These are phyloP conservation scores for Brachionus calyciflorus DNA, from an alignment of 1,140 invertebrate genomes.

Conservation along the genomic window DNA sequence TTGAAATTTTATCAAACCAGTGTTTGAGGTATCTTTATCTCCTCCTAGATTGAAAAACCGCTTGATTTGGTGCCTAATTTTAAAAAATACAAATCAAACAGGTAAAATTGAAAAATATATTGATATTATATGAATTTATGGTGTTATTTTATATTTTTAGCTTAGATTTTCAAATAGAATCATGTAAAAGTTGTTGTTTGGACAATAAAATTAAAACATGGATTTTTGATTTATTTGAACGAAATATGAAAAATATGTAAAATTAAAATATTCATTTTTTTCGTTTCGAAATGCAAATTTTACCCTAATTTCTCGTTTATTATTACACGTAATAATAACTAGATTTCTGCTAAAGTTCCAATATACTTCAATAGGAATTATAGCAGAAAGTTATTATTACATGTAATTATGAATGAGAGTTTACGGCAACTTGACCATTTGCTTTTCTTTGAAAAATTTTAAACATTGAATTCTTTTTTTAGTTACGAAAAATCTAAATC, in stretches of 20 bases:
- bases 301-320: too few relatives aligned
- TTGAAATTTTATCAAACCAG: too few relatives aligned
- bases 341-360: too few relatives aligned
- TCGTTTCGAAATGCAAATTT: too few relatives aligned
- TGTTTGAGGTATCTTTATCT: too few relatives aligned
- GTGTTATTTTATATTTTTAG: constrained; percentile 49
- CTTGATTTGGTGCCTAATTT: constrained; percentile 21
- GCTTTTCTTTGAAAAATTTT: too few relatives aligned
- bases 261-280: too few relatives aligned
- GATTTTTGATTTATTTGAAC: constrained; percentile 67
- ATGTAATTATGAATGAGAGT: too few relatives aligned
- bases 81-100: neutral
- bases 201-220: constrained; percentile 62
- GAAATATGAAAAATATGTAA: constrained; percentile 67
- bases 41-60: constrained; percentile 9
- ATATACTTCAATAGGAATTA: too few relatives aligned
- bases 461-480: constrained; percentile 50
- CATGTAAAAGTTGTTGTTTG: constrained; percentile 60
- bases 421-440: too few relatives aligned
- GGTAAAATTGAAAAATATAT: neutral
- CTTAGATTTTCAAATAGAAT: constrained; percentile 58
- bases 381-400: too few relatives aligned
- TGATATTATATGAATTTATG: neutral
- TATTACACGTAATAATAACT: too few relatives aligned
- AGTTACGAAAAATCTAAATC: constrained; percentile 71